A percentile compares a stretch with the other conserved stretches of the same genome.
phyloP scores from a whole-genome alignment of 2,888 invertebrate species.

The Lacanobia wlatinum region DNA sequence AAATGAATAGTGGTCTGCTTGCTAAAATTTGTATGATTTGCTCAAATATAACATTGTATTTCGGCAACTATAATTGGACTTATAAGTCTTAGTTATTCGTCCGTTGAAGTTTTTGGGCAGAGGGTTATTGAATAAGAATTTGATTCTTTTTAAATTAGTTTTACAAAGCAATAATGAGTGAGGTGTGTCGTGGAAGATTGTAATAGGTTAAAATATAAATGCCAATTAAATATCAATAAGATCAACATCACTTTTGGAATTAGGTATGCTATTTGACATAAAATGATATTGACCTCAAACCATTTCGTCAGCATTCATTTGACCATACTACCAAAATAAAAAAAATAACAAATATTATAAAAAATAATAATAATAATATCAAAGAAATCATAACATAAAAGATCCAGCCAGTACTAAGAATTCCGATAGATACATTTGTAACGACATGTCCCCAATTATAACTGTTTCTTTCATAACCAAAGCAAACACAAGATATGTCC shows the following conservation, averaged over 20 bases:
- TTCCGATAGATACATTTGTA: constrained; percentile 19
- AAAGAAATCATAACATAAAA: background rate
- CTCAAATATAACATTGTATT: constrained; percentile 25
- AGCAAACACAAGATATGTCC: background rate
- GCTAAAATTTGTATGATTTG: constrained; percentile 48
- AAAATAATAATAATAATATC: too few relatives aligned
- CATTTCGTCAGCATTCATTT: background rate
- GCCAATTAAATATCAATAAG: too few relatives aligned
- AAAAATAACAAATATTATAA: too few relatives aligned
- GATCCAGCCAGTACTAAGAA: background rate
- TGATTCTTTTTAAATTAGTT: too few relatives aligned
- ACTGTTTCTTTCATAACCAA: constrained; percentile 12
- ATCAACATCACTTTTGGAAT: too few relatives aligned
- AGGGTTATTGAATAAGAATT: too few relatives aligned
- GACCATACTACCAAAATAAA: background rate
- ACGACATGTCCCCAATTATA: constrained; percentile 44
- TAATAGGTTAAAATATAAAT: too few relatives aligned
- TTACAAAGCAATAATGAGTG: too few relatives aligned
- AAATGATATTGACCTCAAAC: background rate
- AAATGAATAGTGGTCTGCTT: constrained; percentile 43
- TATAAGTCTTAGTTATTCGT: constrained; percentile 26
- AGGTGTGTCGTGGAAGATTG: too few relatives aligned
- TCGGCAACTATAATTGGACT: constrained; percentile 10
- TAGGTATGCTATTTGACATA: background rate
- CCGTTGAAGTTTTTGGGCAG: constrained; percentile 12